phyloP scores from a whole-genome alignment of 2,113 vertebrate genomes.

The Meleagris gallopavo region DNA sequence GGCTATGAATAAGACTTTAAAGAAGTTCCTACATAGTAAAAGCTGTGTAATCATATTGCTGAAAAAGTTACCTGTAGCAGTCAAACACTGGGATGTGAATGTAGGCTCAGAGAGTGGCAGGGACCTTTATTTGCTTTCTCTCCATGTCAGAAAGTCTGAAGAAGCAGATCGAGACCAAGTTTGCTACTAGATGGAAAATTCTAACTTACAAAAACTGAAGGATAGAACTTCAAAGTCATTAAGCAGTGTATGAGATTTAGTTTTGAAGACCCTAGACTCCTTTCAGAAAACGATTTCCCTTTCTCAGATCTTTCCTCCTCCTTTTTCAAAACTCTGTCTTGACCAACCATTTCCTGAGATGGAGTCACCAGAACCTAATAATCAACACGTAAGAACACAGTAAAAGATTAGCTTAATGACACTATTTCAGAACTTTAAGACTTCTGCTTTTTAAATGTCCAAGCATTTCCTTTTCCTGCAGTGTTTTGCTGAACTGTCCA shows the following conservation, averaged over 20 bases:
- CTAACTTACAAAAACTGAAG: not conserved
- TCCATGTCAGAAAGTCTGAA: not conserved
- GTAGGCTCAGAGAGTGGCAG: not conserved
- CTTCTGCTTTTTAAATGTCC: not conserved
- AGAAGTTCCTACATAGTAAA: not conserved
- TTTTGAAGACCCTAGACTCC: not conserved
- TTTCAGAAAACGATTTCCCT: not conserved
- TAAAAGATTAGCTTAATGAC: not conserved
- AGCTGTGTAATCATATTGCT: not conserved
- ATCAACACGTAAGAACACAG: not conserved
- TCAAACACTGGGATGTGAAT: not conserved
- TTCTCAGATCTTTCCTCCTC: not conserved
- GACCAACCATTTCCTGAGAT: not conserved
- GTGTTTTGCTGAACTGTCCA: not conserved
- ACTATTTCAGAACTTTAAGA: not conserved
- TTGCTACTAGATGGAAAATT: not conserved
- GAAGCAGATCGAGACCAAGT: not conserved
- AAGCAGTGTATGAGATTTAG: not conserved
- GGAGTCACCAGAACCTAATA: not conserved
- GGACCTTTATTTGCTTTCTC: not conserved
- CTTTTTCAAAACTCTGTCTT: not conserved
- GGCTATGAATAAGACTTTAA: not conserved
- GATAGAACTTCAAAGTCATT: not conserved
- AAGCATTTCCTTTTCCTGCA: not conserved
- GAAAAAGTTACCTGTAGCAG: not conserved